A percentile compares a stretch with the other conserved stretches of the same genome.
Conservation (phyloP, 37 sponge, comb jelly and placozoan genomes). For the Petrosia ficiformis region DNA sequence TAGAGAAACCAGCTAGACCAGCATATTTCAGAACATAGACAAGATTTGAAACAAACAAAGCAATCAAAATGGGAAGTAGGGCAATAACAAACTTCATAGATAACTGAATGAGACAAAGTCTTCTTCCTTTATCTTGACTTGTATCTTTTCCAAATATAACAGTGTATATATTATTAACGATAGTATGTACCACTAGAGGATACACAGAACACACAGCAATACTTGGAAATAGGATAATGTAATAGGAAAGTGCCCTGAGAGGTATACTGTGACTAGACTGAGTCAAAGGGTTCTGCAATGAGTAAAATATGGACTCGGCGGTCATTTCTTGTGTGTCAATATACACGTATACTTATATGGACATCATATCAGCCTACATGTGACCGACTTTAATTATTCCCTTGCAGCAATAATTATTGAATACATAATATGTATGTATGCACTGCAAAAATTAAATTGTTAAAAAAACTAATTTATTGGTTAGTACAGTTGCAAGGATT, state of each 20-base stretch:
- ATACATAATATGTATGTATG: too few relatives aligned
- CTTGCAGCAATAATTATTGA: too few relatives aligned
- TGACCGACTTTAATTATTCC: too few relatives aligned
- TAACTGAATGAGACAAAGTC: slow-evolving; percentile 24
- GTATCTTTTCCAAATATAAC: slow-evolving; percentile 57
- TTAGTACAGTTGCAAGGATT: too few relatives aligned
- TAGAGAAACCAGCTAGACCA: slow-evolving; percentile 65
- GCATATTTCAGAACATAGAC: slow-evolving; percentile 72
- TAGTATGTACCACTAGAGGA: slow-evolving; percentile 51
- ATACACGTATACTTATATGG: too few relatives aligned
- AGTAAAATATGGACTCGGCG: too few relatives aligned
- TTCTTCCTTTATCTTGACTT: slow-evolving; percentile 7
- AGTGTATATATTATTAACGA: slow-evolving; percentile 70
- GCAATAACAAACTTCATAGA: slow-evolving; percentile 44
- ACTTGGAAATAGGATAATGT: slow-evolving; percentile 80
- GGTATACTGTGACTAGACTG: not conserved
- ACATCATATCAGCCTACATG: too few relatives aligned
- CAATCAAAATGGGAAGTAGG: slow-evolving; percentile 58
- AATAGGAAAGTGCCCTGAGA: slow-evolving; percentile 60
- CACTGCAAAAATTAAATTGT: too few relatives aligned
- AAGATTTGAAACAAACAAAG: slow-evolving; percentile 78
- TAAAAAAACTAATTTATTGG: too few relatives aligned
- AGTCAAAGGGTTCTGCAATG: not conserved
- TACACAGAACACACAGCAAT: slow-evolving; percentile 78
- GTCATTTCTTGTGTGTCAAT: too few relatives aligned